Conservation (phyloP, 2,797 vertebrate species). For the Petrocephalus schoutedeni region DNA sequence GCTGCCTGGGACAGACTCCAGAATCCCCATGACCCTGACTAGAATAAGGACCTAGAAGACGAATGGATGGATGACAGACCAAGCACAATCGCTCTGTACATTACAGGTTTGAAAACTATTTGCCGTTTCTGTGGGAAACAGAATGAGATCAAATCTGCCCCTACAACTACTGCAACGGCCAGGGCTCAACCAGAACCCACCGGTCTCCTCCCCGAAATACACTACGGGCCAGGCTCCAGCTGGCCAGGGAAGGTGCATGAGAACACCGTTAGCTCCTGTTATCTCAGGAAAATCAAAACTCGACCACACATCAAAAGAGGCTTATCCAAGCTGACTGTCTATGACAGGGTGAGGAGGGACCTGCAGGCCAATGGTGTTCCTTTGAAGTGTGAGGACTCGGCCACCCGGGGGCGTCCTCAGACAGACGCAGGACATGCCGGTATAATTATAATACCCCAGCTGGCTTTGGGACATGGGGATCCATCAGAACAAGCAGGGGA, state of each 20-base stretch:
- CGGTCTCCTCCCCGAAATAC: not conserved
- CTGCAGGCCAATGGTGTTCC: not conserved
- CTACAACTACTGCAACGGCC: not conserved
- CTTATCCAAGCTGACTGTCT: not conserved
- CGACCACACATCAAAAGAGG: not conserved
- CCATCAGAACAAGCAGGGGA: not conserved
- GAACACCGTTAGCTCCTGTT: not conserved
- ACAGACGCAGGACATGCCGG: not conserved
- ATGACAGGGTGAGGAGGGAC: not conserved
- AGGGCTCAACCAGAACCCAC: not conserved
- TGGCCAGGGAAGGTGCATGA: not conserved
- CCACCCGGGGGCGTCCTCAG: not conserved
- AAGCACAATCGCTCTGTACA: not conserved
- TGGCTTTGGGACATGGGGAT: not conserved
- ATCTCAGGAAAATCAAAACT: not conserved
- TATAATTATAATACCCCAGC: not conserved
- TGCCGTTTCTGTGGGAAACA: not conserved
- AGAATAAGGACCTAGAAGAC: not conserved
- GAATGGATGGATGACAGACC: not conserved
- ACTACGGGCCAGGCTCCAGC: not conserved
- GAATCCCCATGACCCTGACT: not conserved
- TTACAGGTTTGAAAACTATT: not conserved
- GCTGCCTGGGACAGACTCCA: not conserved
- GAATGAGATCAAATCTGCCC: not conserved
- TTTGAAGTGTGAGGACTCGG: not conserved